Conservation (phyloP, 2,113 vertebrate genomes). For the Otis tarda region DNA sequence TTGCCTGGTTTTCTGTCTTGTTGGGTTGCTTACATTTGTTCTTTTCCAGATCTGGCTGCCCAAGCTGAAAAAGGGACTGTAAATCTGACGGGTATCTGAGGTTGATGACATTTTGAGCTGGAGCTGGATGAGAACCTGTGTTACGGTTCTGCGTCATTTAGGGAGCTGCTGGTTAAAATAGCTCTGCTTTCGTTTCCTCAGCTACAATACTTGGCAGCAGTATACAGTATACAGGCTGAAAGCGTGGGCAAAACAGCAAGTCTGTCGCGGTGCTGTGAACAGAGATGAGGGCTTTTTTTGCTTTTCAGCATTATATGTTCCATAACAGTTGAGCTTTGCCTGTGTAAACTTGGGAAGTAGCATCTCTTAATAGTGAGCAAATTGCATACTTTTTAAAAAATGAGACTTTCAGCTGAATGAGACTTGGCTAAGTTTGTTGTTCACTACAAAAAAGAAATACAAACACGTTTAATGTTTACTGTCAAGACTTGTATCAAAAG, state of each 20-base stretch:
- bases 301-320: background rate
- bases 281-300: background rate
- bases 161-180: background rate
- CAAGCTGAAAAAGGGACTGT: background rate
- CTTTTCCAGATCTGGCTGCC: background rate
- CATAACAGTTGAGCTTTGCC: background rate
- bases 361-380: background rate
- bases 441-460: background rate
- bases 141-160: background rate
- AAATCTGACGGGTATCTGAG: background rate
- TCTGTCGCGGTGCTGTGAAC: background rate
- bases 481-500: background rate
- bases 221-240: background rate
- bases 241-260: background rate
- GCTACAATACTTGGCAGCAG: background rate
- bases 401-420: background rate
- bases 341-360: background rate
- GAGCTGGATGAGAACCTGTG: background rate
- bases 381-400: background rate
- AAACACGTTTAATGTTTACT: background rate
- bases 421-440: background rate
- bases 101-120: background rate
- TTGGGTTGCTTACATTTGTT: background rate
- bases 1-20: background rate
- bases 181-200: background rate